Evolutionary conservation across 2,113 vertebrate species (phyloP).

Genomic region (Apteryx owenii): DNA sequence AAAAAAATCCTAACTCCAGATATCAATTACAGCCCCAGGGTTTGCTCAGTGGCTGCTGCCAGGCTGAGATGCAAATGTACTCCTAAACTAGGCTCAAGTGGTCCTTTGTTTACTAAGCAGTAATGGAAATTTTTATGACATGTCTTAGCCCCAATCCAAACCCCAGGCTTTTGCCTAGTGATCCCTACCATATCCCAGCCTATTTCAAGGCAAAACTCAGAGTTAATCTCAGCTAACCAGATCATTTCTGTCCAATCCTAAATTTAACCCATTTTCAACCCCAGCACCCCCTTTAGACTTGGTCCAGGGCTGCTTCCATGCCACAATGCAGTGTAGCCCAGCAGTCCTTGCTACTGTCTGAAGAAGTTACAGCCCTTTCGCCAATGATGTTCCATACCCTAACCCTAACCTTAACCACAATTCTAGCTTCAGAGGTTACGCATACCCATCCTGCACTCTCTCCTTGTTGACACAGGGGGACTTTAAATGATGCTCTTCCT

Average conservation of each 20-base stretch:
- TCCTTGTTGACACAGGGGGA: neutral
- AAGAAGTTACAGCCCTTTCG: neutral
- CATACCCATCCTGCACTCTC: accelerated
- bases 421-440: neutral
- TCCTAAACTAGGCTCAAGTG: neutral
- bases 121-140: neutral
- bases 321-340: neutral
- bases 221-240: neutral
- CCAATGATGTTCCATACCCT: accelerated
- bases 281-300: neutral
- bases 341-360: neutral
- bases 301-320: neutral
- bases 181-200: neutral
- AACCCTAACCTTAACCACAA: neutral
- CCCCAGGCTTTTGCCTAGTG: neutral
- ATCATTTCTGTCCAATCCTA: neutral
- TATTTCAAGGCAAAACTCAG: neutral
- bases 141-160: neutral
- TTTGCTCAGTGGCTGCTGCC: neutral
- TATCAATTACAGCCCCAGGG: neutral
- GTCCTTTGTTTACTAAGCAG: neutral
- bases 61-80: neutral
- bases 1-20: neutral
- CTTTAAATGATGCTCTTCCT: neutral
- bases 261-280: neutral